Base-by-base conservation (phyloP, 1,140 invertebrate species). In the Lasaia peninsularis region DNA sequence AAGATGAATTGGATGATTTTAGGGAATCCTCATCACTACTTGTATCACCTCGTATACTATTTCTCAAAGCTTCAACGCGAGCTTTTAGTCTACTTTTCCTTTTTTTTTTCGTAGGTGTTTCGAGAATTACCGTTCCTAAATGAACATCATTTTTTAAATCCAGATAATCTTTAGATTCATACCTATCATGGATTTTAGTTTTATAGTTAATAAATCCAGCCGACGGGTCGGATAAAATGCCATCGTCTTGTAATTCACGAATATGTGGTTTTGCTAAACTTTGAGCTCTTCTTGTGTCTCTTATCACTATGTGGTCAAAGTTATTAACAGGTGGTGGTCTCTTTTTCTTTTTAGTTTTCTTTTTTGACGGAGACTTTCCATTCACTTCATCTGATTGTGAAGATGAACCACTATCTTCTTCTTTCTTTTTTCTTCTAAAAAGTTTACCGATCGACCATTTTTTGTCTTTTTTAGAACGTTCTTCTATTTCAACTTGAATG, bases 401-500 rank as follows among this genome's bases (percentile, higher is more conserved):
- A 34, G 92, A 93, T 21, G 91, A 91, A 32, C 87, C 91, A 24
- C 87, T 90, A 50, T 90, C 91, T 52, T 89, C 90, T 56, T 91
- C 90, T 63, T 92, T 93, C 78, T 93, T 93, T 79, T 92, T 93
- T 74, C 92, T 84, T 65, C 92, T 88, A 65, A 95, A 94, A 1
- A 95, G 86, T 65, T 92, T 92, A 12, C 94, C 93, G 4, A 95
- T 90, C 0, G 93, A 93, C 94, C 94, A 95, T 83, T 94, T 94
- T 76, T 93, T 93, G 50, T 92, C 86, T 71, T 89, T 89, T 62
- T 89, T 88, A 3, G 65, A 67, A 21, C 80, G 71, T 65, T 88
- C 85, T 52, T 86, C 82, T 14, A 67, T 52, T 62, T 85, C 75
- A 52, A 71, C 58, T 58, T 71, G 79, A 35, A 65, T 55, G 6